These are phyloP conservation scores for Ormyrus thymus DNA, from an alignment of 2,888 invertebrate genomes.

Conservation along the genomic window DNA sequence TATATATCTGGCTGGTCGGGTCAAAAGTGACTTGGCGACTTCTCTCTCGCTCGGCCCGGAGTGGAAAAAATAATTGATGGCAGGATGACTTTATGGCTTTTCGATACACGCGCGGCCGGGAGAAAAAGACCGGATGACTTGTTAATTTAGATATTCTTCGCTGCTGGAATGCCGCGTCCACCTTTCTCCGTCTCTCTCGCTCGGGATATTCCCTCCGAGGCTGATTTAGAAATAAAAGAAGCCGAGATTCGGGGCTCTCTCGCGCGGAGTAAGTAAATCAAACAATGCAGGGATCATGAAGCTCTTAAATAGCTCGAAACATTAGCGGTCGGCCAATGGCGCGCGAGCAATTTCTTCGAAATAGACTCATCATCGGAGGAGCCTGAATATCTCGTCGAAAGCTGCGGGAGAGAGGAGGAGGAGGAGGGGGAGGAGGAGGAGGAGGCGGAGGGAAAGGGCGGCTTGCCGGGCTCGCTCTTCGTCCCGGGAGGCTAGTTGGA, in stretches of 20 bases:
- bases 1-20: constrained; percentile 21
- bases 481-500: constrained; percentile 50
- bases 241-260: neutral
- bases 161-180: constrained; percentile 42
- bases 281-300: constrained; percentile 1
- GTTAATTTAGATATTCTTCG: constrained; percentile 55
- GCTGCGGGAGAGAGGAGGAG: constrained; percentile 5
- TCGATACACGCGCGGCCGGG: constrained; percentile 38
- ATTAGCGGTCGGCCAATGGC: constrained; percentile 55
- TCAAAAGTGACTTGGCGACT: constrained; percentile 44
- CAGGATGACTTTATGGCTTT: constrained; percentile 55
- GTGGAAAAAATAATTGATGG: constrained; percentile 55
- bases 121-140: constrained; percentile 47
- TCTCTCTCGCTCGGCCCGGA: constrained; percentile 31
- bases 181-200: constrained; percentile 1
- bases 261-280: too few species aligned
- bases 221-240: constrained; percentile 30
- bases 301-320: constrained; percentile 36
- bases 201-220: constrained; percentile 20
- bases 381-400: constrained; percentile 24
- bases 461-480: constrained; percentile 23
- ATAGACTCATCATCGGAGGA: constrained; percentile 62
- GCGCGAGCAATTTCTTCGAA: constrained; percentile 62
- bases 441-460: constrained; percentile 38
- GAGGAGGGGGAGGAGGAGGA: constrained; percentile 12